A percentile compares a stretch with the other conserved stretches of the same genome.
Conservation (phyloP, 2,797 vertebrate genomes). For the Ibycter americanus region DNA sequence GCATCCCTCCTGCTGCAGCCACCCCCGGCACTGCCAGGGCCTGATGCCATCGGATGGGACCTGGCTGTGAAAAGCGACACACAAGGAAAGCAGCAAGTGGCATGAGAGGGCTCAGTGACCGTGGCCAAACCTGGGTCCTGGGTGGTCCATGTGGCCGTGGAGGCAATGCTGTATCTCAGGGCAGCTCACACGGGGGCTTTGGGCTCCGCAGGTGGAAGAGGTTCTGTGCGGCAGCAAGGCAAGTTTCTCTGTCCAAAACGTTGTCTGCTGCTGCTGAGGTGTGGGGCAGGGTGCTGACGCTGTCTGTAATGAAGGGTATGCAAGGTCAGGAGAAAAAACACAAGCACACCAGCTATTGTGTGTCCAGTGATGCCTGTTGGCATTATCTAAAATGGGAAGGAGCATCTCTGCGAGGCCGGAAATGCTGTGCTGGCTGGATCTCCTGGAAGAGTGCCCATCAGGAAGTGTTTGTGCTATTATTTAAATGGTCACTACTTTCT, state of each 20-base stretch:
- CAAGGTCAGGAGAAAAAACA: background rate
- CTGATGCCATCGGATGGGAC: background rate
- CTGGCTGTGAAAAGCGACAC: too few species aligned
- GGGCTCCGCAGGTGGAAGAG: background rate
- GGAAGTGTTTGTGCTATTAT: background rate
- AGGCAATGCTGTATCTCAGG: background rate
- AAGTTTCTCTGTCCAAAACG: background rate
- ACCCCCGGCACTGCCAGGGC: background rate
- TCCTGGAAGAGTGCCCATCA: background rate
- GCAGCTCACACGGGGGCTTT: rapidly evolving
- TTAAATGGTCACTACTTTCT: background rate
- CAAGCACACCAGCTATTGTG: too few species aligned
- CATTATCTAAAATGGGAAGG: background rate
- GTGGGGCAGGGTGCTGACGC: background rate
- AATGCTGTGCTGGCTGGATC: background rate
- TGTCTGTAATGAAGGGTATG: background rate
- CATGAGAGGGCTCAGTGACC: background rate
- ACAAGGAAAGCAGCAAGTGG: background rate
- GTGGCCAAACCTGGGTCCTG: background rate
- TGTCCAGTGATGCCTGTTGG: background rate
- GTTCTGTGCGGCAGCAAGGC: background rate
- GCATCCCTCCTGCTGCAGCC: background rate
- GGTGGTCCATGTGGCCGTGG: background rate
- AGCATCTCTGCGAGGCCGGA: background rate
- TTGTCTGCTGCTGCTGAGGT: background rate